These are phyloP conservation scores for Acanthoscelides obtectus DNA, from an alignment of 2,888 invertebrate genomes.

Conservation along the genomic window DNA sequence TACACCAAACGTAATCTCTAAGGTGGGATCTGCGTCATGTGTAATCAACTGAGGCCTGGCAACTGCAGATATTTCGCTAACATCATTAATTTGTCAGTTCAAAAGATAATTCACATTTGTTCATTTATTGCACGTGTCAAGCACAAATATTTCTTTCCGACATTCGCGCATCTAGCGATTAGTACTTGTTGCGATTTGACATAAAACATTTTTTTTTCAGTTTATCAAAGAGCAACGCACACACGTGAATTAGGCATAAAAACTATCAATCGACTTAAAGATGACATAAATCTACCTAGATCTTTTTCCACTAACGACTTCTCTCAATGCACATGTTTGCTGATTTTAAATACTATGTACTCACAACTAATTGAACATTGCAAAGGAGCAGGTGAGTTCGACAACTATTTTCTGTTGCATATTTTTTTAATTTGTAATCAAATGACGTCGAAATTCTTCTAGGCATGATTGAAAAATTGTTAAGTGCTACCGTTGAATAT, in stretches of 20 bases:
- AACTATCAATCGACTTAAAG: constrained; percentile 31
- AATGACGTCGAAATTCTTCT: constrained; percentile 3
- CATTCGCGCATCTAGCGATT: too few relatives aligned
- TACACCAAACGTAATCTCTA: too few relatives aligned
- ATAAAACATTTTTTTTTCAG: too few relatives aligned
- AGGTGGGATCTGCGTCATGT: too few relatives aligned
- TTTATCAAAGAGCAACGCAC: neutral
- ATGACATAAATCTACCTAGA: constrained; percentile 35
- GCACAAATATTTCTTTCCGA: too few relatives aligned
- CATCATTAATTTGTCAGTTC: too few relatives aligned
- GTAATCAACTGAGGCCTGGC: too few relatives aligned
- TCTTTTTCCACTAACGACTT: constrained; percentile 53
- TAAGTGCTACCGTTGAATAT: constrained; percentile 56
- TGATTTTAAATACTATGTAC: constrained; percentile 55
- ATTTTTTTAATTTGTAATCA: neutral
- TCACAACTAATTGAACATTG: constrained; percentile 58
- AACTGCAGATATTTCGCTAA: too few relatives aligned
- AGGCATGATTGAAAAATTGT: constrained; percentile 39
- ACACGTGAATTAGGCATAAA: constrained; percentile 16
- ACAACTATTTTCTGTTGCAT: neutral
- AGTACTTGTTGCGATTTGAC: too few relatives aligned
- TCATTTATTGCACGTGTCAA: too few relatives aligned
- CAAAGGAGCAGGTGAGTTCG: constrained; percentile 52
- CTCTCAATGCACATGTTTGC: constrained; percentile 55
- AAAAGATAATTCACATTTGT: too few relatives aligned